Conservation (phyloP, 2,113 vertebrate genomes). For the Anseranas semipalmata region DNA sequence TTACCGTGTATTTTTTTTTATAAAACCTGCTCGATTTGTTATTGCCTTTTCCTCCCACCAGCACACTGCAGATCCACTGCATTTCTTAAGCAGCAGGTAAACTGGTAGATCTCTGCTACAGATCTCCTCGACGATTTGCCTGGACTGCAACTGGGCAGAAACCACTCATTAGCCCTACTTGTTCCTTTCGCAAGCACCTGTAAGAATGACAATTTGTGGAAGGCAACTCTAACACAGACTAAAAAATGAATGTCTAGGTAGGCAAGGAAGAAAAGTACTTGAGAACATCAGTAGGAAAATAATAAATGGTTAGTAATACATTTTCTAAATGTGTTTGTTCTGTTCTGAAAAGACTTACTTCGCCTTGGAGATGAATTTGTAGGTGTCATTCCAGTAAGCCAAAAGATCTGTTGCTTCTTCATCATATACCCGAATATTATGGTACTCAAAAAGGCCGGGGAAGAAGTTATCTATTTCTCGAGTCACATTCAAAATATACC, state of each 20-base stretch:
- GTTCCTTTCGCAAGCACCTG: not conserved
- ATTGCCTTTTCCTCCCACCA: not conserved
- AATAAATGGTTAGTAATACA: not conserved
- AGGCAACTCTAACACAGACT: not conserved
- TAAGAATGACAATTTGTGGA: not conserved
- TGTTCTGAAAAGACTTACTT: conserved; percentile 81
- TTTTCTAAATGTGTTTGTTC: not conserved
- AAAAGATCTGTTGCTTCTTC: conserved; percentile 97
- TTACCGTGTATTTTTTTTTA: not conserved
- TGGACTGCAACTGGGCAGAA: not conserved
- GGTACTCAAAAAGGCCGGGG: conserved; percentile 94
- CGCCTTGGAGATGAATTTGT: conserved; percentile 98
- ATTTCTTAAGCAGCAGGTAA: not conserved
- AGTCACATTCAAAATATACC: conserved; percentile 96
- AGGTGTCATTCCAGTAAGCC: conserved; percentile 98
- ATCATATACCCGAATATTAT: conserved; percentile 96
- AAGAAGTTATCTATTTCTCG: conserved; percentile 99
- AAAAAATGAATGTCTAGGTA: not conserved
- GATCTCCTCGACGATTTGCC: not conserved
- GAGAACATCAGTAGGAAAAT: not conserved
- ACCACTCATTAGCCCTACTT: not conserved
- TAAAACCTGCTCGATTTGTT: not conserved
- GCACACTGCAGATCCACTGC: not conserved
- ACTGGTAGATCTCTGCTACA: not conserved
- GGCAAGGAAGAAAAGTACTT: not conserved